Evolutionary conservation across 2,888 invertebrate species (phyloP).

Genomic region (Synergus gifuensis): DNA sequence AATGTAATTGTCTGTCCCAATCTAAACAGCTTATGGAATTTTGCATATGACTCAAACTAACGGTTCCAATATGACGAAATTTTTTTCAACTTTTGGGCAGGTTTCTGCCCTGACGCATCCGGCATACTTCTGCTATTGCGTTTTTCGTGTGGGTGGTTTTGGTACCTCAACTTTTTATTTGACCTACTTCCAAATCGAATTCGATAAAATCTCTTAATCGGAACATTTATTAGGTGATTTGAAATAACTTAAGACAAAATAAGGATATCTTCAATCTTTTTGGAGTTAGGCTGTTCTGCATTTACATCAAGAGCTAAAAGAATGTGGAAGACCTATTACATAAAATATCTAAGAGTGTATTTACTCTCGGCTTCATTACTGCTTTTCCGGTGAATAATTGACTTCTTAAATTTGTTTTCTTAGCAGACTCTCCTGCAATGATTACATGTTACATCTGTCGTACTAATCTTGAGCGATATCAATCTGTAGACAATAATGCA

Average conservation of each 20-base stretch:
- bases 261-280: background rate
- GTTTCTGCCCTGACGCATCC: background rate
- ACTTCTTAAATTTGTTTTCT: background rate
- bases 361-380: background rate
- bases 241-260: background rate
- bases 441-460: background rate
- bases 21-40: background rate
- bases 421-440: background rate
- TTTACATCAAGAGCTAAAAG: no score
- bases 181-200: background rate
- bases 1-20: no score
- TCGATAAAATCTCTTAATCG: background rate
- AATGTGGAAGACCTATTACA: background rate
- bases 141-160: background rate
- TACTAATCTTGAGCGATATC: background rate
- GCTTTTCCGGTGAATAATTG: background rate
- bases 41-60: background rate
- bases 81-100: background rate
- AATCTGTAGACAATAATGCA: constrained; percentile 2
- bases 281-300: background rate
- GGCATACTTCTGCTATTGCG: background rate
- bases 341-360: background rate
- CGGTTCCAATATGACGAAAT: background rate
- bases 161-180: background rate
- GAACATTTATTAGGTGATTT: background rate